Base-by-base conservation (phyloP, 1,140 invertebrate genomes). In the Eupeodes corollae region DNA sequence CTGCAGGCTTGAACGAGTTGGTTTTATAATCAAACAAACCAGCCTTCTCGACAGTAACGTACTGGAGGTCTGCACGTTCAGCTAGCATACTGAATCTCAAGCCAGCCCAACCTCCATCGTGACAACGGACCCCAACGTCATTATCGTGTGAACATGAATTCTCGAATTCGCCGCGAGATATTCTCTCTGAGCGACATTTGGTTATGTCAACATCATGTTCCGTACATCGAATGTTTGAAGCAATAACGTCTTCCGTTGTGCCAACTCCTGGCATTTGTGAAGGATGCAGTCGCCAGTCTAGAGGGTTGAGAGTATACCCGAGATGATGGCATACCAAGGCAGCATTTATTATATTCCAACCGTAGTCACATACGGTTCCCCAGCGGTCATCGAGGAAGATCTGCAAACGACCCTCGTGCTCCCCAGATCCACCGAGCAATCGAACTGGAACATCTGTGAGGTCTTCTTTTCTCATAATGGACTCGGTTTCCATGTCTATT, bases 331-430 rank as follows among this genome's bases (percentile, higher is more conserved):
- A 98, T 0, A 91, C 93, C 16, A 98, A 68, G 1, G 91, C 86
- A 3, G 96, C 92, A 56, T 92, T 85, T 39, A 81, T 74, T n/a
- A 90, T 83, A 40, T 82, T 94, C 92, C 95, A 99, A 21, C 84
- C 86, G 64, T 98, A 89, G 72, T 91, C 91, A 61, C 96, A 99
- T 5, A 99, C 88, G 1, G 92, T 96, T 41, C 95, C 95, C 95
- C 96, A 99, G 68, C 82, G 81, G 14, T 83, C 78, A 50, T 84
- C 80, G 8, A 96, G 73, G 55, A 81, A 76, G 0, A 90, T 76
- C 73, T 91, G 87, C 19, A 92, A 64, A 52, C 87, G 73, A 16
- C 88, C 88, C 73, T 91, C 88, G 38, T 79, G 75, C 21, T 72
- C 74, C 1, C 79, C 83, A 47, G 76, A 75, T 9, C 88, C 84